phyloP scores from a whole-genome alignment of 1,140 invertebrate species.

The Lucilia sericata region DNA sequence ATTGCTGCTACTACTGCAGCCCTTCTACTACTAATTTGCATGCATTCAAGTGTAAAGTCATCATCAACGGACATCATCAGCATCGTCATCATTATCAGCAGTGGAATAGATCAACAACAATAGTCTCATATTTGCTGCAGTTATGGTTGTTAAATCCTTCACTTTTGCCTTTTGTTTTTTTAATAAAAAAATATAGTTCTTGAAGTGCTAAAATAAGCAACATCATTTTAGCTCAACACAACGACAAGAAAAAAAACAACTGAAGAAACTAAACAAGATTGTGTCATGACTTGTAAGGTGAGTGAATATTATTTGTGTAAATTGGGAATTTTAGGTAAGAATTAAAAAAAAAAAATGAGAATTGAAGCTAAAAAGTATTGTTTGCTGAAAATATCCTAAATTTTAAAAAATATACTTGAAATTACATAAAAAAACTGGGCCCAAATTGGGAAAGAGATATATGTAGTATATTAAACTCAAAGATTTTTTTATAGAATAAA shows the following conservation, averaged over 20 bases:
- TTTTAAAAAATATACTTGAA: too few relatives aligned
- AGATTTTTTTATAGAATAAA: too few relatives aligned
- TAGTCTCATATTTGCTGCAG: background rate
- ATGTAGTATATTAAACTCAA: too few relatives aligned
- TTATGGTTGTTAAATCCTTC: conserved; percentile 4
- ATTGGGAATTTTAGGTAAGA: background rate
- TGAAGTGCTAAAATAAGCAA: background rate
- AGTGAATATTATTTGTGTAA: conserved; percentile 21
- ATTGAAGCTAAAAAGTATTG: background rate
- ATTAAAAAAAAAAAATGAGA: background rate
- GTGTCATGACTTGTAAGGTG: conserved; percentile 40
- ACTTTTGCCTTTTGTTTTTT: background rate
- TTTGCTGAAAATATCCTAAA: too few relatives aligned
- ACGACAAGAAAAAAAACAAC: background rate
- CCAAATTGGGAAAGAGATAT: too few relatives aligned
- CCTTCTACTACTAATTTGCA: conserved; percentile 35
- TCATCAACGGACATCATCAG: background rate
- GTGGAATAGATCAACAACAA: background rate
- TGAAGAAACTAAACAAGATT: conserved; percentile 16
- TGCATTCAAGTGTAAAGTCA: conserved; percentile 30
- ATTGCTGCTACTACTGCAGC: background rate
- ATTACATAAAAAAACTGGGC: too few relatives aligned
- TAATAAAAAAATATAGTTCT: background rate
- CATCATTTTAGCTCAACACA: background rate
- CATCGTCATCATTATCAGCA: background rate